Base-by-base conservation (phyloP, 2,113 vertebrate species). In the Accipiter cooperii region DNA sequence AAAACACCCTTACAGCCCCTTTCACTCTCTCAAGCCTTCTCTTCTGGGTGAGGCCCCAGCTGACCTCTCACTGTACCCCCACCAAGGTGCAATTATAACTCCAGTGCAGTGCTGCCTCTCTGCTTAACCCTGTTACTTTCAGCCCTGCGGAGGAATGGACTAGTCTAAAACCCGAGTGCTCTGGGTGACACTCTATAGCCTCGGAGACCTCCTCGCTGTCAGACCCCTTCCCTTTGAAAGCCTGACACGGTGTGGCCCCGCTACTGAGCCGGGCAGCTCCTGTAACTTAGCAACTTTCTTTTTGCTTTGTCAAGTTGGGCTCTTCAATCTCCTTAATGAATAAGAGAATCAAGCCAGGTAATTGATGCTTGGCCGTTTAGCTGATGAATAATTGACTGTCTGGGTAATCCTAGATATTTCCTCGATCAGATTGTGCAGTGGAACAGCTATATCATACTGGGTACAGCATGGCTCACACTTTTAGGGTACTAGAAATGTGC, bases 271-370 rank as follows among this genome's bases (percentile, higher is more conserved):
- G 51, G 87, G 94, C 97, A 97, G 97, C 96, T 96, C 85, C 95
- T 83, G 98, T 98, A 98, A 96, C 98, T 96, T 98, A 98, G 98
- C 98, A 98, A 98, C 98, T 98, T 96, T 97, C 97, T 96, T 97
- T 84, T 89, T 89, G 97, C 97, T 98, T 98, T 98, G 95, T 98
- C 96, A 97, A 96, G 93, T 97, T 92, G 82, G 87, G 54, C 93
- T 98, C 96, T 99, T 99, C 99, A 99, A 99, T 99, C 98, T 99
- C 97, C 98, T 98, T 99, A 99, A 99, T 99, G 99, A 99, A 99
- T 97, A 98, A 98, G 98, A 98, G 98, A 98, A 98, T 98, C 98
- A 98, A 98, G 98, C 97, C 97, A 98, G 98, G 99, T 99, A 99
- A 99, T 98, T 99, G 99, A 99, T 98, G 99, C 99, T 98, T 98